Base-by-base conservation (phyloP, 30 jellyfish, hydroid and myxozoan species). In the Kudoa iwatai region DNA sequence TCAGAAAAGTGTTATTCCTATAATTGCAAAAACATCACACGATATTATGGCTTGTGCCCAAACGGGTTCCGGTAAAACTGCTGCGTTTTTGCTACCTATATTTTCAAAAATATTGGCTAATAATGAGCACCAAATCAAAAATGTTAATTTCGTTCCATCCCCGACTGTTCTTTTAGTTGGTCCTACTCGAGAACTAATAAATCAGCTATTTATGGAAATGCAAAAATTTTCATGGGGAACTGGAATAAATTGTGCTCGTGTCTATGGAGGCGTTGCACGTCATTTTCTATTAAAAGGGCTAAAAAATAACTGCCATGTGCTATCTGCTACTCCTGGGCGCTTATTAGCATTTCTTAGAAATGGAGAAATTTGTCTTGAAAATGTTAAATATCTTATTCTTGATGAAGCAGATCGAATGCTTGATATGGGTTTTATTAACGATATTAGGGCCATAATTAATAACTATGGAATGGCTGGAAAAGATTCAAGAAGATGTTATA, bases 41-140 rank as follows among this genome's bases (percentile, higher is more conserved):
- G 93, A 74, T 48, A 39, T 74, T 24, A 74, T 74, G 93, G 93
- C 87, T 17, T 74, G 93, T 47, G 93, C 93, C 2, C 93, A 74
- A 41, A 74, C 93, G 28, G 93, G 93, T 10, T 74, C 93, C 24
- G 93, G 93, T 11, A 74, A 74, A 55, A 74, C 93, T 4, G 93
- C 93, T 35, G 74, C 93, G 0, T 74, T 60, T 45, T 33, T 74
- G 36, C 58, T 74, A 6, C 93, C 93, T 23, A 59, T 74, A 15
- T 57, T 74, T 1, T 53, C 82, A 3, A 62, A 62, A 14, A 51
- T 74, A 45, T 32, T 61, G 64, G 42, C 53, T 17, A 62, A 62
- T 34, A 86, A 62, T 16, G 50, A 64, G n/a, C 19, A 42, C 32
- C 55, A 54, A 19, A 43, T 55, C 25, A 19, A 24, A 7, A 47